Evolutionary conservation across 2,888 invertebrate genomes (phyloP).

Genomic region (Torymus texanus): DNA sequence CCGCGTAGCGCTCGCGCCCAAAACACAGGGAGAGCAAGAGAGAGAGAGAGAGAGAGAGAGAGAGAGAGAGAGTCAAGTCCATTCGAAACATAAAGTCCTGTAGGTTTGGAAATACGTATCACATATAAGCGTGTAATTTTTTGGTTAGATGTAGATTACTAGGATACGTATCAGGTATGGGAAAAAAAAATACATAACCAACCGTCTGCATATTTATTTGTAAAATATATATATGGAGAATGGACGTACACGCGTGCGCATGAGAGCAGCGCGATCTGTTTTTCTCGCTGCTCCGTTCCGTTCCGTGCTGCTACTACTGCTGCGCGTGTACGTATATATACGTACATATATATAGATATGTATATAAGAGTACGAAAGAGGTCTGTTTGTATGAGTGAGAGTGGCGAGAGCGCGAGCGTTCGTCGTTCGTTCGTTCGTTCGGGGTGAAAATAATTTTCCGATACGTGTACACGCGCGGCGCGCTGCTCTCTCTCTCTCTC

Average conservation of each 20-base stretch:
- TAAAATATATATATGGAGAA: too few species aligned
- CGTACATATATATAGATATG: background rate
- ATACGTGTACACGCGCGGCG: slow-evolving; percentile 38
- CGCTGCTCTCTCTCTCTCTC: too few species aligned
- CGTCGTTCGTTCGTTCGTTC: background rate
- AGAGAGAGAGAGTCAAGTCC: slow-evolving; percentile 33
- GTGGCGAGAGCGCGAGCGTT: background rate
- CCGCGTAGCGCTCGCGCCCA: slow-evolving; percentile 44
- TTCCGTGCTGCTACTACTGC: background rate
- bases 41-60: too few species aligned
- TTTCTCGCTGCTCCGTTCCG: slow-evolving; percentile 4
- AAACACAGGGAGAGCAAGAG: slow-evolving; percentile 26
- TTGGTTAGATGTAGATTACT: too few species aligned
- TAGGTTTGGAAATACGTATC: too few species aligned
- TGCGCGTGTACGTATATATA: background rate
- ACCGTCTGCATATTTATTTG: too few species aligned
- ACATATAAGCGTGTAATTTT: too few species aligned
- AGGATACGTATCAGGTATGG: too few species aligned
- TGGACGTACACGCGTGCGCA: background rate
- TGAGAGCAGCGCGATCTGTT: background rate
- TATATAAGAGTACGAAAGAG: background rate
- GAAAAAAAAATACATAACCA: too few species aligned
- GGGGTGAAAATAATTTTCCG: slow-evolving; percentile 56
- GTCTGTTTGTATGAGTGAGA: background rate
- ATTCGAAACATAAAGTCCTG: slow-evolving; percentile 16